Percentiles rank a stretch among this genome's conserved stretches.
Evolutionary conservation across 2,113 vertebrate species (phyloP).

Genomic region (Burhinus oedicnemus): DNA sequence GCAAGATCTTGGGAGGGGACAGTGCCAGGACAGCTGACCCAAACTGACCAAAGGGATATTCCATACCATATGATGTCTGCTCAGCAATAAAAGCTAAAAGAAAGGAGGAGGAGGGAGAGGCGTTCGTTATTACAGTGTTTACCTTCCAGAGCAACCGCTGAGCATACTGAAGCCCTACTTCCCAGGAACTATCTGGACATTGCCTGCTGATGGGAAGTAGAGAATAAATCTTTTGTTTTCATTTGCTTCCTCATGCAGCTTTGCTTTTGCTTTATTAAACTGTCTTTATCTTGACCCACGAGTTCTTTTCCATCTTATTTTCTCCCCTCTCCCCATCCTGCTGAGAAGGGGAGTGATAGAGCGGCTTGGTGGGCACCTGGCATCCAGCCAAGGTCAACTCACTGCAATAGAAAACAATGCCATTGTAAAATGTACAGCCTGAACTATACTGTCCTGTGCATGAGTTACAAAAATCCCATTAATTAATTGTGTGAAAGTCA

Average conservation of each 20-base stretch:
- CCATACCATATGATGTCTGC: not conserved
- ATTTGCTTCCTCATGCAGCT: not conserved
- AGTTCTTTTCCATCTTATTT: not conserved
- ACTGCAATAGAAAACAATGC: not conserved
- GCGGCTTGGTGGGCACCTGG: not conserved
- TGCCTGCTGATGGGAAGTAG: not conserved
- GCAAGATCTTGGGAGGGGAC: not conserved
- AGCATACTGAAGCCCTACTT: rapidly evolving
- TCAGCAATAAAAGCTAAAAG: not conserved
- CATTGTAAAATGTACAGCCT: not conserved
- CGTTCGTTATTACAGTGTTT: not conserved
- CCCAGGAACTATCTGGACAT: not conserved
- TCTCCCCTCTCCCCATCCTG: not conserved
- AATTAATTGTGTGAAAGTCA: not conserved
- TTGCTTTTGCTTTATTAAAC: not conserved
- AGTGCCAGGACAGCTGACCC: not conserved
- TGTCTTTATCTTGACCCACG: not conserved
- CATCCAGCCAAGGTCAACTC: not conserved
- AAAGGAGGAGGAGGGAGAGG: not conserved
- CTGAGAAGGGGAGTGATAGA: not conserved
- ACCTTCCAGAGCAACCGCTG: not conserved
- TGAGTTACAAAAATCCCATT: not conserved
- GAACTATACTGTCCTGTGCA: not conserved
- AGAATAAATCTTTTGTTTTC: not conserved
- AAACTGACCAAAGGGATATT: not conserved